Conservation (phyloP, 2,797 vertebrate species). For the Ceyx erithaca region DNA sequence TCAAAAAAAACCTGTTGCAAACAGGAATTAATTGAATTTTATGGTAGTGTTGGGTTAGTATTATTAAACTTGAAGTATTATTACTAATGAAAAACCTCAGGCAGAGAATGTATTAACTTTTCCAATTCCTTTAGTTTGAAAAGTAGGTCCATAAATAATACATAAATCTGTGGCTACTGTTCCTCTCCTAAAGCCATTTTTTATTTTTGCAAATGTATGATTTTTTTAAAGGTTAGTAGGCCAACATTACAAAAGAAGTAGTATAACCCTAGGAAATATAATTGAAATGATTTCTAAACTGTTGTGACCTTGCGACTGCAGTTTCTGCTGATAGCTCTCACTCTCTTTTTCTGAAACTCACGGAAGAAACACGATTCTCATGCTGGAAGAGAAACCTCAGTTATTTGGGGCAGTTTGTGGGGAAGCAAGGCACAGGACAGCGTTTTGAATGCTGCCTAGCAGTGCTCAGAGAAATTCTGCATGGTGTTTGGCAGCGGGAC, state of each 20-base stretch:
- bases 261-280: background rate
- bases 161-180: background rate
- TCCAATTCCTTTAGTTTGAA: background rate
- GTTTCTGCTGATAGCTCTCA: background rate
- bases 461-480: background rate
- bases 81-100: conserved; percentile 4
- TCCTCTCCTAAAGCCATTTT: conserved; percentile 19
- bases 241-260: background rate
- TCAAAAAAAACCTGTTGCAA: background rate
- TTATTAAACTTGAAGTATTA: background rate
- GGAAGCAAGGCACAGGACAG: background rate
- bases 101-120: background rate
- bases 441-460: background rate
- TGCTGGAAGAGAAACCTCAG: background rate
- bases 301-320: background rate
- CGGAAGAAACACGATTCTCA: background rate
- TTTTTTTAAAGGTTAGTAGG: conserved; percentile 49
- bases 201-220: background rate
- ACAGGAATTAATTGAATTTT: background rate
- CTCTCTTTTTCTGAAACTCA: background rate
- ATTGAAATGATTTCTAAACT: background rate
- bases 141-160: conserved; percentile 37
- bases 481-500: background rate
- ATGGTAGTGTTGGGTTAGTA: background rate
- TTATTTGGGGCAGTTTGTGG: background rate